Base-by-base conservation (phyloP, 2,888 invertebrate genomes). In the Parthenolecanium corni region DNA sequence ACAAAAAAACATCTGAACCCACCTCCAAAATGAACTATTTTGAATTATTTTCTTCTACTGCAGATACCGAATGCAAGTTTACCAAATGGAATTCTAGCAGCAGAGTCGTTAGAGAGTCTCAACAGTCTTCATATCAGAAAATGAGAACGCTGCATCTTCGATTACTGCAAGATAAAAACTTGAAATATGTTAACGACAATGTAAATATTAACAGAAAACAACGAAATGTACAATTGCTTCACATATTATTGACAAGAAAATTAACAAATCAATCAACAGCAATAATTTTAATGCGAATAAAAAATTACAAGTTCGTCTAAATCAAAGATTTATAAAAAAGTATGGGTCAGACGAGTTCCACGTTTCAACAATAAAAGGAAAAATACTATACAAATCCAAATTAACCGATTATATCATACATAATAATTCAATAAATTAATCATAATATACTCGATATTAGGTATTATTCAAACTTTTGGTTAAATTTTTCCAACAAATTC, bases 251-350 rank as follows among this genome's bases (percentile, higher is more conserved):
- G 18, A 36, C 31, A 47, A 20, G 38, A 21, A 53, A 52, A 52
- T 36, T 18, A 53, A 42, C n/a, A 52, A 21, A 52, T 21, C 23
- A n/a, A 47, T 51, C 47, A 58, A 58, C 58, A 58, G 58, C 58
- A 58, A 58, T 56, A 58, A 58, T 47, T 58, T 58, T 58, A 58
- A 58, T 58, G 58, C 58, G 58, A 58, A 58, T 58, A 58, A 58
- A 58, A 58, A 58, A 58, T 58, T 58, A 58, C 58, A 58, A 58
- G 58, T 47, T 51, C 46, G 58, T 58, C 58, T 51, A 51, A 49
- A 47, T 58, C 36, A 14, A 40, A 20, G 49, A 36, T 47, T 31
- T 25, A 18, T 36, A 58, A 31, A 58, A 47, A 58, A 58, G 49
- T 49, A 58, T 23, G 23, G 23, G 40, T 40, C 58, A 58, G 58